Evolutionary conservation across 2,888 invertebrate species (phyloP).

Genomic region (Synergus umbraculus): DNA sequence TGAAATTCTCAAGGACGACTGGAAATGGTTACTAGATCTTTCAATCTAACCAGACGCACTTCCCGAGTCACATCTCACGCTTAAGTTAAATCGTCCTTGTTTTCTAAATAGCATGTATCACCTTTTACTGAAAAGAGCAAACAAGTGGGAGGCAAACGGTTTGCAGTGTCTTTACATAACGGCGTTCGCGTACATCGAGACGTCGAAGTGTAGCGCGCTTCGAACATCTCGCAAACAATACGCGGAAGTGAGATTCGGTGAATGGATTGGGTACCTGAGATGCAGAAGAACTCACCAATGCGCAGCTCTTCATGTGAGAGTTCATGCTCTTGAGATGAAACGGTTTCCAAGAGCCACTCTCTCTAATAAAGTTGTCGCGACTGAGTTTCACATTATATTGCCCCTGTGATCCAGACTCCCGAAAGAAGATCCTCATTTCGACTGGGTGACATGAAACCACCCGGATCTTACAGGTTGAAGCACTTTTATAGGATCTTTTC

Average conservation of each 20-base stretch:
- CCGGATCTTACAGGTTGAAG: constrained; percentile 59
- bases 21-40: not conserved
- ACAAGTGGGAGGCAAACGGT: not conserved
- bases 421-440: constrained; percentile 51
- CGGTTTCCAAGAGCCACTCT: constrained; percentile 11
- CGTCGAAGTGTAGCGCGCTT: constrained; percentile 50
- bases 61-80: not conserved
- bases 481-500: constrained; percentile 66
- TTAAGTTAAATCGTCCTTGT: not conserved
- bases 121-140: constrained; percentile 4
- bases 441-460: constrained; percentile 54
- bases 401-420: constrained; percentile 49
- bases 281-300: constrained; percentile 28
- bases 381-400: constrained; percentile 62
- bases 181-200: constrained; percentile 43
- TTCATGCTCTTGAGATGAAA: constrained; percentile 30
- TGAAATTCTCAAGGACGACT: not conserved
- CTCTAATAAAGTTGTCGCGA: constrained; percentile 69
- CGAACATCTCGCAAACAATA: constrained; percentile 53
- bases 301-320: constrained; percentile 3
- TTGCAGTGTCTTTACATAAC: constrained; percentile 7
- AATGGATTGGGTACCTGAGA: constrained; percentile 53
- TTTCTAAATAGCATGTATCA: not conserved
- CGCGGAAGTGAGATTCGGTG: constrained; percentile 58
- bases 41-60: not conserved